These are phyloP conservation scores for Brenthis hecate DNA, from an alignment of 2,888 invertebrate species.

Conservation along the genomic window DNA sequence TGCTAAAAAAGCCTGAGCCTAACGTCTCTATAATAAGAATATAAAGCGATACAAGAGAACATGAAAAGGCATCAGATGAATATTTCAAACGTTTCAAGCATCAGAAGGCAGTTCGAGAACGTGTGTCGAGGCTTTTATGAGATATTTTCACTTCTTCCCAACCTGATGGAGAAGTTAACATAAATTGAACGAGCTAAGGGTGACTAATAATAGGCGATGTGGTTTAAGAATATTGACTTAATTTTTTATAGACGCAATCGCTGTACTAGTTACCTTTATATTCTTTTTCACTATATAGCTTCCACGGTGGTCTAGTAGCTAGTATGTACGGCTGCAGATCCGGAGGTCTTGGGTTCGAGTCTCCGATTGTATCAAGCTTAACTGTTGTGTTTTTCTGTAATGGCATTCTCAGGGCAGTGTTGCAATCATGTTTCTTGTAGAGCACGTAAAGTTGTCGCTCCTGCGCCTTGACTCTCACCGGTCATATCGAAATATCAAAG, in stretches of 20 bases:
- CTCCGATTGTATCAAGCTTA: no score
- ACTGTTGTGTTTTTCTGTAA: no score
- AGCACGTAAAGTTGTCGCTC: no score
- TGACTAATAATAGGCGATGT: constrained; percentile 18
- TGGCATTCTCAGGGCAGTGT: no score
- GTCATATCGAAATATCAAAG: no score
- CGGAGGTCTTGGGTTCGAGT: no score
- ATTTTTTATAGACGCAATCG: background rate
- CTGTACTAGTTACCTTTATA: no score
- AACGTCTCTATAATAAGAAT: constrained; percentile 25
- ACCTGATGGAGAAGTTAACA: constrained; percentile 51
- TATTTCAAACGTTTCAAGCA: constrained; percentile 52
- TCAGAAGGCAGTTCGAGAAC: constrained; percentile 29
- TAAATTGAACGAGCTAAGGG: constrained; percentile 43
- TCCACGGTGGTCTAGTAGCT: no score
- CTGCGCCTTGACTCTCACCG: no score
- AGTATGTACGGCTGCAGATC: no score
- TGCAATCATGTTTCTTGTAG: no score
- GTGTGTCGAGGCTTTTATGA: constrained; percentile 47
- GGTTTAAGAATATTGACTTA: constrained; percentile 8
- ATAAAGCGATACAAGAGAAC: constrained; percentile 51
- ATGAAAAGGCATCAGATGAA: constrained; percentile 55
- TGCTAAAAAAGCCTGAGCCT: constrained; percentile 13
- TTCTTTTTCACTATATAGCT: no score
- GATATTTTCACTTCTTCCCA: constrained; percentile 49